Evolutionary conservation across 35 echinoderm and acorn worm species (phyloP), one percentile per base, ranked within the genome.

Genomic region (Strongylocentrotus purpuratus): DNA sequence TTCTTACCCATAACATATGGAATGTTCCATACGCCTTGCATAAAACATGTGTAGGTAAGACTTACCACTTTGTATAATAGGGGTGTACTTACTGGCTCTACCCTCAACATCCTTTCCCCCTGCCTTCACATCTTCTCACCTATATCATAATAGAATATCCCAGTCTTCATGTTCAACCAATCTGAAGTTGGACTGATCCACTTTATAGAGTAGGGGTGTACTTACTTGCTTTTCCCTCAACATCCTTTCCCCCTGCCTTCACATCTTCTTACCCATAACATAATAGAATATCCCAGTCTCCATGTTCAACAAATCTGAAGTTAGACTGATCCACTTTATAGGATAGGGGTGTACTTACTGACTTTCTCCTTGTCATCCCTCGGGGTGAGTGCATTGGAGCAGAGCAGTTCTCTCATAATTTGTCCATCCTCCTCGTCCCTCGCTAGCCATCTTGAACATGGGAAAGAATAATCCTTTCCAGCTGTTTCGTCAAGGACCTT

Each of bases 311-410:
- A 31, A 88, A 4, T 4, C 31, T 33, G 33, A 12, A 88, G 87
- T 12, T 2, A 33, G 45, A 6, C 32, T 88, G 33, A 13, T 88
- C 45, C 45, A 46, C 10, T 33, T 88, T 88, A 88, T 9, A 88
- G 11, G 10, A 88, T 15, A 15, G 87, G 87, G 87, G 87, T 41
- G 45, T 93, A 95, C 96, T 97, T 92, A 99, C 98, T 96, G 45
- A 99, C 96, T 94, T 99, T 99, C 55, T 96, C 98, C 55, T 99
- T 97, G 58, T 99, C 97, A 45, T 97, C 96, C 85, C 96, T 96
- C 6, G 97, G 98, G 46, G 96, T 97, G 94, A 55, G 92, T 50
- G 46, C 94, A 45, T 89, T 95, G 85, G 86, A 85, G 95, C 98
- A 99, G 31, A 95, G 97, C 10, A 97, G 61, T 85, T 98, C 97